These are phyloP conservation scores for Parnassius mnemosyne DNA, from an alignment of 2,888 invertebrate species.

Conservation along the genomic window DNA sequence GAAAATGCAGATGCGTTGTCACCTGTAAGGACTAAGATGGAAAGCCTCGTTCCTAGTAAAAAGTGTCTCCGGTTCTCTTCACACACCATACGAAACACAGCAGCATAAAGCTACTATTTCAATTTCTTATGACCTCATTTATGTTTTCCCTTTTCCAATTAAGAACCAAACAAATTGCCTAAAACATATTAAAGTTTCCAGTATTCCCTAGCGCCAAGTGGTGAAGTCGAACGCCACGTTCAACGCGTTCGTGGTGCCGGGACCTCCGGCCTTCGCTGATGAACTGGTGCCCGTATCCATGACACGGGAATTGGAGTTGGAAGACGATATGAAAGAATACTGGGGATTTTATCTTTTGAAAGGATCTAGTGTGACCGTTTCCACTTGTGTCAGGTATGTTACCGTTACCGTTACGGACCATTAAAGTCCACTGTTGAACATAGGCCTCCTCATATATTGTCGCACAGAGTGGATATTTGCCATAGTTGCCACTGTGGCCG, in stretches of 20 bases:
- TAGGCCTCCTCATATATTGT: no score
- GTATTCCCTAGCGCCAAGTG: constrained; percentile 80
- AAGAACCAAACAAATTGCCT: neutral
- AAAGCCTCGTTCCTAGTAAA: no score
- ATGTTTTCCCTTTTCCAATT: neutral
- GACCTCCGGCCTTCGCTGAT: constrained; percentile 79
- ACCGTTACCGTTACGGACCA: no score
- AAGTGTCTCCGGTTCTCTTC: no score
- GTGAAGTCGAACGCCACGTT: constrained; percentile 86
- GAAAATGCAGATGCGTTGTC: no score
- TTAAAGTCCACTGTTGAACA: no score
- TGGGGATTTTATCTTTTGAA: constrained; percentile 90
- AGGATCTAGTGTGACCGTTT: constrained; percentile 87
- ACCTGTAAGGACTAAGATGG: no score
- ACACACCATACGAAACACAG: no score
- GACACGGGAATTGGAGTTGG: constrained; percentile 84
- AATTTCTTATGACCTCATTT: no score
- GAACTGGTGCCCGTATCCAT: constrained; percentile 83
- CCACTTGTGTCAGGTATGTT: constrained; percentile 86
- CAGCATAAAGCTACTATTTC: no score
- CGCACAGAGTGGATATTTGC: no score
- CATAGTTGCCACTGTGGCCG: no score
- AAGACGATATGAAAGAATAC: constrained; percentile 90
- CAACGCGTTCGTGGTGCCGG: constrained; percentile 86
- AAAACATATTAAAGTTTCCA: constrained; percentile 21